phyloP scores from a whole-genome alignment of 2,113 vertebrate genomes.

The Pluvialis apricaria region DNA sequence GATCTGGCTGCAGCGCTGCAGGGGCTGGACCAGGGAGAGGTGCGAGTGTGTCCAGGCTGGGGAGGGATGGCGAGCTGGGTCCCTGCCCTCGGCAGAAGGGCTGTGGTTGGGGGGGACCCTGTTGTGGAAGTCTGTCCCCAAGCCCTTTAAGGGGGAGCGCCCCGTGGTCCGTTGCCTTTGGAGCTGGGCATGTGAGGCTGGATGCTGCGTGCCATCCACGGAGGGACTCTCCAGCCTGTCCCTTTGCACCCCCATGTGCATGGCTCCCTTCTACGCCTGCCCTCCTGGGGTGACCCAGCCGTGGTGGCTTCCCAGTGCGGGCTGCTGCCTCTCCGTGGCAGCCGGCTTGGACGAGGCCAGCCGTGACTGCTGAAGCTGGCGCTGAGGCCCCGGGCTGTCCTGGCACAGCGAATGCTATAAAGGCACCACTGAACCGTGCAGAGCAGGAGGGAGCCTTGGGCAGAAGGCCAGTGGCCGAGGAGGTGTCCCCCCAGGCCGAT shows the following conservation, averaged over 20 bases:
- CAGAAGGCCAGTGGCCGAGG: background rate
- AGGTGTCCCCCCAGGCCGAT: background rate
- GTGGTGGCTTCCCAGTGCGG: rapidly evolving
- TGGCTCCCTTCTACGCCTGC: background rate
- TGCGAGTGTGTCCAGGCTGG: background rate
- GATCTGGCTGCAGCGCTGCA: background rate
- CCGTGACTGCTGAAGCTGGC: background rate
- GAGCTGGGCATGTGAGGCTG: rapidly evolving
- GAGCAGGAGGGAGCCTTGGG: conserved; percentile 38
- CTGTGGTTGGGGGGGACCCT: rapidly evolving
- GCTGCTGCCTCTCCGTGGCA: background rate
- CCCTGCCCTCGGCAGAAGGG: background rate
- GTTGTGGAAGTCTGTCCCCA: rapidly evolving
- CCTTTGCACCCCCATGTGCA: rapidly evolving
- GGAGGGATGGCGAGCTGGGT: background rate
- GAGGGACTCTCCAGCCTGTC: background rate
- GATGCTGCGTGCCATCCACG: background rate
- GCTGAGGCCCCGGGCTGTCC: background rate
- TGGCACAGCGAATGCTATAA: background rate
- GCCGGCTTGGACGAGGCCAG: background rate
- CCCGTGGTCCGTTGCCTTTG: background rate
- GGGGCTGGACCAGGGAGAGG: background rate
- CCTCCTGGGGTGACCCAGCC: background rate
- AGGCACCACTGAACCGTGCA: conserved; percentile 21
- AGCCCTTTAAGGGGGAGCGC: too few species aligned